These are phyloP conservation scores for Cephus runcator DNA, from an alignment of 2,888 invertebrate genomes.

Conservation along the genomic window DNA sequence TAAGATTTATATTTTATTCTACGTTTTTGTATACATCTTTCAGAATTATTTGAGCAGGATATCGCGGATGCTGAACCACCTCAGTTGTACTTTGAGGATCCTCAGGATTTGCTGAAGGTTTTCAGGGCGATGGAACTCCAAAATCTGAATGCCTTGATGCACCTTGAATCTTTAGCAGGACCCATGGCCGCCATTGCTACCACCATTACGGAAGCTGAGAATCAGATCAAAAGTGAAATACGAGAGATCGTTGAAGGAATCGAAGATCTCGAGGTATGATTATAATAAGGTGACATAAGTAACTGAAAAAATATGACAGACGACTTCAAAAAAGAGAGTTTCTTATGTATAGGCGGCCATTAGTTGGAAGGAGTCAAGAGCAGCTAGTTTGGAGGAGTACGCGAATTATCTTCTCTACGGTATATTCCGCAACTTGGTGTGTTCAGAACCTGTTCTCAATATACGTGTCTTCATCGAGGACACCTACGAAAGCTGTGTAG, in stretches of 20 bases:
- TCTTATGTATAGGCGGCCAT: conserved; percentile 38
- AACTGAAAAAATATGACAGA: background rate
- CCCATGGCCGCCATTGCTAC: conserved; percentile 67
- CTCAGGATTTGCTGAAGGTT: conserved; percentile 69
- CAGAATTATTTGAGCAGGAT: conserved; percentile 67
- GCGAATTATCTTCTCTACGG: conserved; percentile 70
- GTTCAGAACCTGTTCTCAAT: conserved; percentile 70
- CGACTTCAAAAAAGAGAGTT: background rate
- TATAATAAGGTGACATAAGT: background rate
- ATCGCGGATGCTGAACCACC: conserved; percentile 65
- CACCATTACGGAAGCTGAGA: conserved; percentile 66
- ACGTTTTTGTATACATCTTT: background rate
- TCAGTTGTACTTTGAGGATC: conserved; percentile 70
- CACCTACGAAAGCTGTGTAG: conserved; percentile 71
- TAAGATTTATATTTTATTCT: background rate
- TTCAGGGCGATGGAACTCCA: conserved; percentile 73
- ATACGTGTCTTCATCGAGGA: conserved; percentile 73
- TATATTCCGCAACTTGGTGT: conserved; percentile 69
- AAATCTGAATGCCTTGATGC: conserved; percentile 72
- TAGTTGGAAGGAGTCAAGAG: conserved; percentile 67
- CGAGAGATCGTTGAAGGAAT: conserved; percentile 61
- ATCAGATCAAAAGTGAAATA: conserved; percentile 62
- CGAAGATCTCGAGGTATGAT: conserved; percentile 61
- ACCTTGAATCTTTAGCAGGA: conserved; percentile 70
- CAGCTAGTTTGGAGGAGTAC: conserved; percentile 67